phyloP scores from a whole-genome alignment of 1,140 invertebrate species.

The Lordiphosa stackelbergi region DNA sequence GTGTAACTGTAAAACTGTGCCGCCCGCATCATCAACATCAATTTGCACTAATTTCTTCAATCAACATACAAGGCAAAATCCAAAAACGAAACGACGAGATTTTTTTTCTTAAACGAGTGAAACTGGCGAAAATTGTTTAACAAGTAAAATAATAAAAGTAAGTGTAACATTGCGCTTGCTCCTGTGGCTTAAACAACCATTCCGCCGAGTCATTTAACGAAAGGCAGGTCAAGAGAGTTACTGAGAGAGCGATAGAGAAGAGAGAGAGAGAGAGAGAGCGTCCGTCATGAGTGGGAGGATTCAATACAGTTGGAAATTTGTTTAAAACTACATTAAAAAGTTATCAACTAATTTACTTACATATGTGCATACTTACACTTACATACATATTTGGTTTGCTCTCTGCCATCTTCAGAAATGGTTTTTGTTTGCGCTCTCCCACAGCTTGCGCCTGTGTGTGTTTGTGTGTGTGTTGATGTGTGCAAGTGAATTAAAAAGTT shows the following conservation, averaged over 20 bases:
- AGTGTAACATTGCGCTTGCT: constrained; percentile 42
- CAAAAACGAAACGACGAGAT: constrained; percentile 35
- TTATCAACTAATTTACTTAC: not conserved
- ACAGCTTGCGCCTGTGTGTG: constrained; percentile 5
- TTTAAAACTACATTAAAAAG: constrained; percentile 37
- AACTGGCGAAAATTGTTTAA: constrained; percentile 71
- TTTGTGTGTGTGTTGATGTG: constrained; percentile 10
- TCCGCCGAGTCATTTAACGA: constrained; percentile 59
- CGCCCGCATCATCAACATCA: constrained; percentile 41
- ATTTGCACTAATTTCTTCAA: constrained; percentile 70
- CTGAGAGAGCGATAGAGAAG: constrained; percentile 10
- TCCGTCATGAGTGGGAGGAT: constrained; percentile 18
- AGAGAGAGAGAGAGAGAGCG: constrained; percentile 6
- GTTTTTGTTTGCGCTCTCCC: constrained; percentile 36
- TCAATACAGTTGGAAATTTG: constrained; percentile 29
- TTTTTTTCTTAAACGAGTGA: constrained; percentile 57
- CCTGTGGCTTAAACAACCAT: constrained; percentile 38
- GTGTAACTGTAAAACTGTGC: constrained; percentile 65
- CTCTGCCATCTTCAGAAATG: constrained; percentile 55
- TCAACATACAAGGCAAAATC: constrained; percentile 66
- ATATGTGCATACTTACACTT: not conserved
- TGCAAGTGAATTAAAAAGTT: constrained; percentile 72
- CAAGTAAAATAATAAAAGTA: constrained; percentile 45
- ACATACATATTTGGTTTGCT: constrained; percentile 19
- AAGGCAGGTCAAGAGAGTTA: constrained; percentile 54